Evolutionary conservation across 2,113 vertebrate genomes (phyloP).

Genomic region (Tangachromis dhanisi): DNA sequence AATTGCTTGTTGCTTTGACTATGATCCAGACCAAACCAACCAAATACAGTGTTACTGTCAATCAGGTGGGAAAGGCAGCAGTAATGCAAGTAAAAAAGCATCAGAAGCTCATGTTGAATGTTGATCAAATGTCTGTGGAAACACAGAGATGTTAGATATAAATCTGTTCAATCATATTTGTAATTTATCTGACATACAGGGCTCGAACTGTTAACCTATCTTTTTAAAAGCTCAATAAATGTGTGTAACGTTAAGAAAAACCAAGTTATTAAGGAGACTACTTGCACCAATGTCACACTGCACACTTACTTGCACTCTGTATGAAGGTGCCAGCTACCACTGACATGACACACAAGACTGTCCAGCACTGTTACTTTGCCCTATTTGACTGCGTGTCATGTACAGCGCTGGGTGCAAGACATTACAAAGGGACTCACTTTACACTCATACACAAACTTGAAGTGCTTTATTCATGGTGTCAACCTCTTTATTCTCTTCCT

Average conservation of each 20-base stretch:
- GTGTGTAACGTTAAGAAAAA: not conserved
- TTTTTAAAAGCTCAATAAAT: not conserved
- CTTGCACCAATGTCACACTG: not conserved
- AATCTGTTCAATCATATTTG: not conserved
- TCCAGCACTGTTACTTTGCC: not conserved
- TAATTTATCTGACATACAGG: not conserved
- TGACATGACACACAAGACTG: not conserved
- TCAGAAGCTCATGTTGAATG: not conserved
- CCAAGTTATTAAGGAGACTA: accelerated
- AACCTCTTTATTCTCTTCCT: not conserved
- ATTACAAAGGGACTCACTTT: not conserved
- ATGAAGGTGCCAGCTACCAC: not conserved
- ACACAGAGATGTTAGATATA: not conserved
- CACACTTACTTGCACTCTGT: not conserved
- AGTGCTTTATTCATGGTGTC: not conserved
- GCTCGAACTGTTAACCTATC: not conserved
- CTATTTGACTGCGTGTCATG: not conserved
- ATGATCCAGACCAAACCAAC: not conserved
- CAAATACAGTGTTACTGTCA: not conserved
- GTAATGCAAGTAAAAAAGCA: not conserved
- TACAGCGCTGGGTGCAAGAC: not conserved
- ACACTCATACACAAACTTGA: not conserved
- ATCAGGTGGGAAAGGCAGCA: not conserved
- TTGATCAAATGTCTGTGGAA: not conserved
- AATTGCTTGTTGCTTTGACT: not conserved